A percentile compares a stretch with the other conserved stretches of the same genome.
Conservation (phyloP, 2,888 invertebrate species). For the Drosophila eohydei region DNA sequence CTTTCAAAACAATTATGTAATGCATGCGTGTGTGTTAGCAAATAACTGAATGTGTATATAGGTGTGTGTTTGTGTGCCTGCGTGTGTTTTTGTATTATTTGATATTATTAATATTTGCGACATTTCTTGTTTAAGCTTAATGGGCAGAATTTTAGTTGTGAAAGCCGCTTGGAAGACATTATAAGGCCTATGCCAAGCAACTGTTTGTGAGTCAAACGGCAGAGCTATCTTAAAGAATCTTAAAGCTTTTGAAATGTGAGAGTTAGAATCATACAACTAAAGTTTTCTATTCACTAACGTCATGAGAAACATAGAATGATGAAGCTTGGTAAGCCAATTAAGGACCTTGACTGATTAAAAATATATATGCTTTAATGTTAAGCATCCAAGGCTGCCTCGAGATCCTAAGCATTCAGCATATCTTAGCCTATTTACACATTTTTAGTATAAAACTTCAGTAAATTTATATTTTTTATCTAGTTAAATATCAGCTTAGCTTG, state of each 20-base stretch:
- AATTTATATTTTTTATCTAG: slow-evolving; percentile 2
- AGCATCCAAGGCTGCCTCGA: neutral
- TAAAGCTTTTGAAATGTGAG: neutral
- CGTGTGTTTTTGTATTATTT: slow-evolving; percentile 17
- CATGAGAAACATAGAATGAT: too few species aligned
- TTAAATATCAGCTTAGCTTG: slow-evolving; percentile 26
- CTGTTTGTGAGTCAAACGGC: neutral
- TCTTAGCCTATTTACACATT: neutral
- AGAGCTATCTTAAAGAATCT: neutral
- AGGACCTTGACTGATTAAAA: too few species aligned
- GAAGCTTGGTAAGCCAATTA: too few species aligned
- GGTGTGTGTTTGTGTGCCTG: slow-evolving; percentile 32
- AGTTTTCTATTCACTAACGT: too few species aligned
- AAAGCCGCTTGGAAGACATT: neutral
- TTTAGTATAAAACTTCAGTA: neutral
- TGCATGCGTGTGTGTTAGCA: slow-evolving; percentile 17
- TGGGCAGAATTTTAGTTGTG: slow-evolving; percentile 11
- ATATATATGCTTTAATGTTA: neutral
- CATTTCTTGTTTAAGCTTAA: slow-evolving; percentile 37
- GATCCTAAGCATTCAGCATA: neutral
- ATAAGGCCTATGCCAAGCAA: neutral
- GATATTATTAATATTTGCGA: slow-evolving; percentile 73
- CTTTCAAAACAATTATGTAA: slow-evolving; percentile 77
- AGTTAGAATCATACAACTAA: too few species aligned
- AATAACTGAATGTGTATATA: neutral